Percentiles rank a stretch among this genome's conserved stretches.
These are phyloP conservation scores for Phataginus tricuspis DNA, from an alignment of 2,797 vertebrate species.

Conservation along the genomic window DNA sequence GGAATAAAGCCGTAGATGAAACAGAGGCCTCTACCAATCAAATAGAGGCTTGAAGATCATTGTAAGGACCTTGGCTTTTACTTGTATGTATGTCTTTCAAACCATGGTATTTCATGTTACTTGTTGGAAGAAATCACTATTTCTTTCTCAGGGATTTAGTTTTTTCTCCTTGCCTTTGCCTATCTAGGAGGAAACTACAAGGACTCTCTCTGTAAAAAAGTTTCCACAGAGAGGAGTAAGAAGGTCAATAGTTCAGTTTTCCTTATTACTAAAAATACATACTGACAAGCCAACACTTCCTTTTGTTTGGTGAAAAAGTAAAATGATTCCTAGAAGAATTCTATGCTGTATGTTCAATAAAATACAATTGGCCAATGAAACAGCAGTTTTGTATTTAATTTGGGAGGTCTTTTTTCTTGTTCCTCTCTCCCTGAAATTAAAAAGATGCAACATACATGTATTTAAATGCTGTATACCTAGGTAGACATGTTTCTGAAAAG, in stretches of 20 bases:
- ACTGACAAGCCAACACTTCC: not conserved
- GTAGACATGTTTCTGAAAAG: not conserved
- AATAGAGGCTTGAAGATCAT: not conserved
- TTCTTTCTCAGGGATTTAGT: slow-evolving; percentile 2
- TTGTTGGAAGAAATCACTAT: not conserved
- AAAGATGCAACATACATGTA: not conserved
- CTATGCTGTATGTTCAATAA: not conserved
- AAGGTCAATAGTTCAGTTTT: not conserved
- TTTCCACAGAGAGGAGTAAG: not conserved
- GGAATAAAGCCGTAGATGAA: not conserved
- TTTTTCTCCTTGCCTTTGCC: not conserved
- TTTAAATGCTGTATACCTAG: not conserved
- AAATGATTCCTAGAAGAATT: not conserved
- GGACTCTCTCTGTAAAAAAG: slow-evolving; percentile 6
- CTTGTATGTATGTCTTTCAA: not conserved
- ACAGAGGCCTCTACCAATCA: not conserved
- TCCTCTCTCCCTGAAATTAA: slow-evolving; percentile 27
- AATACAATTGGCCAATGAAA: slow-evolving; percentile 17
- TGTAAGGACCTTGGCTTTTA: not conserved
- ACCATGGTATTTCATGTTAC: slow-evolving; percentile 14
- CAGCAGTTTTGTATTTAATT: slow-evolving; percentile 2
- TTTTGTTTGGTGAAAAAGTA: not conserved
- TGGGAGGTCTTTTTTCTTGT: not conserved
- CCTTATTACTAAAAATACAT: slow-evolving; percentile 32
- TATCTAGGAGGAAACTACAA: slow-evolving; percentile 4